Percentiles rank a stretch among this genome's conserved stretches.
Conservation (phyloP, 2,888 invertebrate species). For the Chelonus formosanus region DNA sequence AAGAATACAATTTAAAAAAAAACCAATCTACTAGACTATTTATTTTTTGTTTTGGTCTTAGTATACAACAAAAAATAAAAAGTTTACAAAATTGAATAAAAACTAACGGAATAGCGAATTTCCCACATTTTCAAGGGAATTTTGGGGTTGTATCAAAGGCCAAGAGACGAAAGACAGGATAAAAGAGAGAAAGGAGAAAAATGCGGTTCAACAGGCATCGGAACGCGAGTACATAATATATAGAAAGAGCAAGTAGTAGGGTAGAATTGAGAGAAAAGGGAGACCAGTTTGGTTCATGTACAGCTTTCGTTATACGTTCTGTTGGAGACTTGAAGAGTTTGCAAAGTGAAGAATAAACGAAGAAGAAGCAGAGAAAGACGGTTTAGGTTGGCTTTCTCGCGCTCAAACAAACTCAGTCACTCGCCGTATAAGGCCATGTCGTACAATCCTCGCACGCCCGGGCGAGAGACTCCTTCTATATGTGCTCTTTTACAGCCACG, state of each 20-base stretch:
- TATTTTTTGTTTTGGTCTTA: too few relatives aligned
- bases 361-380: conserved; percentile 24
- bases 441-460: conserved; percentile 32
- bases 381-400: conserved; percentile 41
- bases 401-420: conserved; percentile 20
- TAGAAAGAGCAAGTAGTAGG: conserved; percentile 24
- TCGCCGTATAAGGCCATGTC: conserved; percentile 45
- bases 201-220: conserved; percentile 30
- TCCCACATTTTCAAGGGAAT: too few relatives aligned
- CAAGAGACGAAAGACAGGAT: conserved; percentile 20
- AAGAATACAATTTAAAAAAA: too few relatives aligned
- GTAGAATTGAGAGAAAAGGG: conserved; percentile 8
- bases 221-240: conserved; percentile 29
- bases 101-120: not conserved
- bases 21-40: too few relatives aligned
- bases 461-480: conserved; percentile 3
- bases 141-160: too few relatives aligned
- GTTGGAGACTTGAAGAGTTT: not conserved
- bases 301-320: not conserved
- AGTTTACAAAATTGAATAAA: too few relatives aligned
- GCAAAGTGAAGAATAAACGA: not conserved
- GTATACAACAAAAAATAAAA: too few relatives aligned
- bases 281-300: conserved; percentile 24
- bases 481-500: conserved; percentile 3
- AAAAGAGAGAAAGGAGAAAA: conserved; percentile 31